Evolutionary conservation across 1,140 invertebrate species (phyloP).

Genomic region (Muscidifurax raptorellus): DNA sequence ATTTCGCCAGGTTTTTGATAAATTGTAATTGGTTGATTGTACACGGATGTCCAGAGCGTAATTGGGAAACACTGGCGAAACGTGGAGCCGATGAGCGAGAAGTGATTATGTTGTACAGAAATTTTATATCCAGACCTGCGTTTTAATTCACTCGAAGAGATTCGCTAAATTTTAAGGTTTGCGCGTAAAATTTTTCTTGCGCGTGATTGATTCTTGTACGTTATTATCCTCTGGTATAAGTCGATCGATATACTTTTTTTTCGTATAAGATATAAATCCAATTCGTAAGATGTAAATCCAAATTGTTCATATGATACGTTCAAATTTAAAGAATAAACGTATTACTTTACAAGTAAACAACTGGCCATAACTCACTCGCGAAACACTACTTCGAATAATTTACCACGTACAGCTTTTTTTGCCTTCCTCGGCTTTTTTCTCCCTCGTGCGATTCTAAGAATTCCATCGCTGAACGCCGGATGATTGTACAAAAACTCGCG

Average conservation of each 20-base stretch:
- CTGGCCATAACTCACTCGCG: too few species aligned
- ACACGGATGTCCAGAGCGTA: neutral
- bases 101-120: too few species aligned
- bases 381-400: neutral
- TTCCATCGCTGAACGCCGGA: neutral
- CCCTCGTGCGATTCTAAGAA: neutral
- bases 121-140: neutral
- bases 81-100: neutral
- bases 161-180: neutral
- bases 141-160: neutral
- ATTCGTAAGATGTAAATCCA: too few species aligned
- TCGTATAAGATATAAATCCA: too few species aligned
- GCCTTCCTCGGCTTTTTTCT: neutral
- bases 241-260: too few species aligned
- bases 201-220: too few species aligned
- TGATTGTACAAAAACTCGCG: constrained; percentile 6
- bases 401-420: neutral
- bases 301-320: too few species aligned
- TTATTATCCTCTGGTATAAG: too few species aligned
- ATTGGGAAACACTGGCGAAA: neutral
- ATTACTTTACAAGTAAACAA: too few species aligned
- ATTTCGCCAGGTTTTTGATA: neutral
- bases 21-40: neutral
- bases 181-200: too few species aligned
- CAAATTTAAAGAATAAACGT: too few species aligned